Base-by-base conservation (phyloP, 2,888 invertebrate genomes). In the Aspidapion aeneum region DNA sequence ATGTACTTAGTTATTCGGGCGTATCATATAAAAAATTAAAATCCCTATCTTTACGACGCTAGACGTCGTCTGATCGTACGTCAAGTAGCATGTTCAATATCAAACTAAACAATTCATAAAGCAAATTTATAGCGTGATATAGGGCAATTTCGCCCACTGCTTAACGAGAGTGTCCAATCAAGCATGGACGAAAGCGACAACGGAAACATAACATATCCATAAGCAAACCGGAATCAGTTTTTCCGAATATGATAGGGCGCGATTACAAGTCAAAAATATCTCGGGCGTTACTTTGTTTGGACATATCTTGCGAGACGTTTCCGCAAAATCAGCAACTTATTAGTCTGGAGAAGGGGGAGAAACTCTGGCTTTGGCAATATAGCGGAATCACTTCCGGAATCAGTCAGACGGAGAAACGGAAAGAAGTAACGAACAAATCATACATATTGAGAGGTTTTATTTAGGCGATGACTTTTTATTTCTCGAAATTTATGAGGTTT, bases 131-230 rank as follows among this genome's bases (percentile, higher is more conserved):
- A 72, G 76, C 77, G 77, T 77, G 78, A 77, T 75, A 71, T 73
- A 74, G 70, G 71, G 72, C 75, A 77, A 77, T 78, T 77, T 69
- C 62, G 66, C 60, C 66, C 63, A 65, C 55, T 64, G 62, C 66
- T 69, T 73, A 75, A 77, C 72, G 74, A 76, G 74, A 75, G 76
- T 75, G 77, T 74, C 75, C 76, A 78, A 78, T 78, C 78, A 77
- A 7, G 35, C 35, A 35, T 35, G 35, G 5, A 35, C 5, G 12
- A 35, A 7, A 7, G 35, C 35, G n/a, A n/a, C n/a, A 3, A 35
- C 35, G 35, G 35, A 35, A 35, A 35, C 12, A n/a, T n/a, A n/a
- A n/a, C n/a, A 35, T 35, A 35, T 35, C 35, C 12, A 35, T 35
- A 35, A 35, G 12, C 35, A 35, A 35, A 35, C 35, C 35, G 35